Base-by-base conservation (phyloP, 1,140 invertebrate species). In the Calephelis virginiensis region DNA sequence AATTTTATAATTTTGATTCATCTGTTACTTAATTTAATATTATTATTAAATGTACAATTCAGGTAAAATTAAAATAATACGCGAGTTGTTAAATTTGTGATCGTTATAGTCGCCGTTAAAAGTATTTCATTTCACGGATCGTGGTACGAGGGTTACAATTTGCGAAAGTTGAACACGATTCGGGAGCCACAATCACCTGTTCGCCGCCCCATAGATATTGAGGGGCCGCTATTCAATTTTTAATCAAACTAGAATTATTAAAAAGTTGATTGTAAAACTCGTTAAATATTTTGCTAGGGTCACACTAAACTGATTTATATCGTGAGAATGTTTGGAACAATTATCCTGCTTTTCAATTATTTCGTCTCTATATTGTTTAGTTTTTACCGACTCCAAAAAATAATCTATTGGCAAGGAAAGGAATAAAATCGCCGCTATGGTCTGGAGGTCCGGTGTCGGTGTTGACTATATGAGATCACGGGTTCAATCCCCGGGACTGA, bases 201-300 rank as follows among this genome's bases (percentile, higher is more conserved):
- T 37, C 66, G 66, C 59, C 40, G 70, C 67, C 72, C 70, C 69
- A 74, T 74, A 70, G 64, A 73, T 69, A 69, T 69, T 65, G 61
- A 70, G 68, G 72, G 74, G 62, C 50, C 47, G 62, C 71, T 72
- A 71, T 64, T 63, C 65, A 66, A 69, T 68, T 63, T 72, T 73
- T 68, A 71, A 79, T 77, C 76, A 74, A 79, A 79, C 77, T 77
- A 77, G 77, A 73, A 75, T 74, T 73, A 76, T 74, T 76, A 74
- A 76, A 67, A 69, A 67, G 59, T 43, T 17, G 63, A 64, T 64
- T 53, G 63, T 64, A 53, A 64, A 61, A 46, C 69, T 63, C 64
- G 64, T 67, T 67, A 68, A 68, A 73, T 72, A 72, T 74, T 73
- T 73, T 70, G 17, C 50, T 70, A 66, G 73, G 69, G 74, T 70